These are phyloP conservation scores for Sinhomidia bicolor DNA, from an alignment of 2,888 invertebrate genomes.

Conservation along the genomic window DNA sequence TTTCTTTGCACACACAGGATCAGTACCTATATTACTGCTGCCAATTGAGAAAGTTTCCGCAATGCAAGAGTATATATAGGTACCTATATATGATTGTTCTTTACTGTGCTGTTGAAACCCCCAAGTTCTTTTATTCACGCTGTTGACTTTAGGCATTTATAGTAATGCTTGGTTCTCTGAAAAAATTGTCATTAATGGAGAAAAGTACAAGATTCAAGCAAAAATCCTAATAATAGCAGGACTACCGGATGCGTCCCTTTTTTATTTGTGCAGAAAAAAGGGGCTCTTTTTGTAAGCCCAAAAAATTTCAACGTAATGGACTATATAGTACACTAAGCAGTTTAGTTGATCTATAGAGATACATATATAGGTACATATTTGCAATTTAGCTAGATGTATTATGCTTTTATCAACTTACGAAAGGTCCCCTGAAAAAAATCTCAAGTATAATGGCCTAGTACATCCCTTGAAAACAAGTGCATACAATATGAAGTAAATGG, in stretches of 20 bases:
- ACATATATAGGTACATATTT: neutral
- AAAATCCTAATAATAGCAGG: neutral
- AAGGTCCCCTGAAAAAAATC: neutral
- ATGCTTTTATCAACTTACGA: neutral
- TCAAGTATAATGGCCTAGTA: slow-evolving; percentile 21
- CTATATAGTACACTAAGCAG: no score
- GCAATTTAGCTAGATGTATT: neutral
- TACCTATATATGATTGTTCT: no score
- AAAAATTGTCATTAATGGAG: slow-evolving; percentile 20
- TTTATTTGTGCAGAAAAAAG: neutral
- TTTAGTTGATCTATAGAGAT: no score
- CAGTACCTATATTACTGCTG: neutral
- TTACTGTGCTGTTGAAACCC: neutral
- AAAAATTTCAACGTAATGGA: no score
- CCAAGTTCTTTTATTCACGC: neutral
- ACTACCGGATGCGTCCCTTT: neutral
- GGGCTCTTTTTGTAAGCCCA: no score
- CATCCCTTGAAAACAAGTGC: neutral
- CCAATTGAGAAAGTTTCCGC: slow-evolving; percentile 21
- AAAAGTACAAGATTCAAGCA: neutral
- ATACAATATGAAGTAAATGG: neutral
- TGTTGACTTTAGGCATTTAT: slow-evolving; percentile 11
- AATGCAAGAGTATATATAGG: no score
- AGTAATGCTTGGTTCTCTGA: neutral
- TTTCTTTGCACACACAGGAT: slow-evolving; percentile 6